Evolutionary conservation across 2,888 invertebrate genomes (phyloP), one percentile per base, ranked within the genome.

Genomic region (Saturnia pavonia): DNA sequence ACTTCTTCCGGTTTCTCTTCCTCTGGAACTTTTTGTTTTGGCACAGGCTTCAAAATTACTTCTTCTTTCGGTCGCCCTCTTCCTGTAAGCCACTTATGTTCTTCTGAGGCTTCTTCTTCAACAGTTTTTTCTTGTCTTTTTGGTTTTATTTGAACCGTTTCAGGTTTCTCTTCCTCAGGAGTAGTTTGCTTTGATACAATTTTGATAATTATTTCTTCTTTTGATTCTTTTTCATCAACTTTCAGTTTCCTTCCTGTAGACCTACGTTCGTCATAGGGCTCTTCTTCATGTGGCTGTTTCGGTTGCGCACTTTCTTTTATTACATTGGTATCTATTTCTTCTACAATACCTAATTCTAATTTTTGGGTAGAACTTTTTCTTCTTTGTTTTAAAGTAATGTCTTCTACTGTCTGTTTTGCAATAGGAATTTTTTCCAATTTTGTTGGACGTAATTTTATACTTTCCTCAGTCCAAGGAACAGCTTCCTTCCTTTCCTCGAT

Each of bases 391-490:
- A 92, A 80, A 66, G 84, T 86, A 8, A 93, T 83, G 76, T 91
- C 88, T 85, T 95, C 94, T 67, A 94, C 76, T 80, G 94, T 94
- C 94, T 94, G 81, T 94, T 95, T 92, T 84, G 92, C 34, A 87
- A 95, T 92, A 69, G 91, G 83, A 74, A 90, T 89, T 75, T 95
- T 94, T 75, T 95, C 93, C 68, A 95, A 94, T 77, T 95, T 95
- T 0, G 96, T 92, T 2, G 95, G 95, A 77, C 95, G 94, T 75
- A 96, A 82, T 78, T 94, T 92, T 19, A 96, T 93, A 75, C 95
- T 94, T 87, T 97, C 96, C 80, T 96, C 94, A 4, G 95, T 97
- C 95, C 84, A 95, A 70, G 83, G 95, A 83, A 82, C 90, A 76
- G 83, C 88, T 90, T 86, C 90, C 81, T 83, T 85, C 73, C 78